Base-by-base conservation (phyloP, 1,140 invertebrate species). In the Zaprionus camerounensis region DNA sequence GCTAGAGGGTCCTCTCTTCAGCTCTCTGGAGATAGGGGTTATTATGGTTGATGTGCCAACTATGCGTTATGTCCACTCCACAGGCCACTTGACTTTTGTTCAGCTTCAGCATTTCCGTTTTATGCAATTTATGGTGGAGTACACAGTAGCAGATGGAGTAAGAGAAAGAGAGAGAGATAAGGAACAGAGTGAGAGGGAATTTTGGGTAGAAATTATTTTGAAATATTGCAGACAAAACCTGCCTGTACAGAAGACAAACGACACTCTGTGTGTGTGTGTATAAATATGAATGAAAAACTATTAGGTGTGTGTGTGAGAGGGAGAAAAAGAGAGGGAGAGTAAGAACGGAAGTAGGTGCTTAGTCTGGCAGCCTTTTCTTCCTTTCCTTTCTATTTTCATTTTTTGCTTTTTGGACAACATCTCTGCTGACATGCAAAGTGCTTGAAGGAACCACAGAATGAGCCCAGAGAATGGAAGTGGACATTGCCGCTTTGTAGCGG, bases 151-250 rank as follows among this genome's bases (percentile, higher is more conserved):
- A 55, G 11, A 55, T 7, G 6, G 13, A 65, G 17, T 53, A 5
- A 5, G 28, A 26, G 31, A 38, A 1, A 34, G 46, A 13, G 20
- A 26, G 24, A 62, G 58, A 44, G 26, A 56, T 26, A 36, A 26
- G 5, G 22, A 57, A 1, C 34, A 38, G 46, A 65, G n/a, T 17
- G 3, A 53, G 24, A 26, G 24, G 51, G 26, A 24, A 28, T 56
- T 56, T 61, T 67, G 72, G 63, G 49, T 44, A 59, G 41, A 73
- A 76, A 76, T 76, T 76, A 76, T 76, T 76, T 76, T 76, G 74
- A 76, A 76, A 76, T 76, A 76, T 67, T 72, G 70, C 74, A 76
- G 74, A 76, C 69, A 66, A 76, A 72, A 73, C 57, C 74, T 72
- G 62, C 55, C 56, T 59, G 56, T 57, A 49, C 63, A 22, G 49